Conservation (phyloP, 1,140 invertebrate species). For the Drosophila mayri region DNA sequence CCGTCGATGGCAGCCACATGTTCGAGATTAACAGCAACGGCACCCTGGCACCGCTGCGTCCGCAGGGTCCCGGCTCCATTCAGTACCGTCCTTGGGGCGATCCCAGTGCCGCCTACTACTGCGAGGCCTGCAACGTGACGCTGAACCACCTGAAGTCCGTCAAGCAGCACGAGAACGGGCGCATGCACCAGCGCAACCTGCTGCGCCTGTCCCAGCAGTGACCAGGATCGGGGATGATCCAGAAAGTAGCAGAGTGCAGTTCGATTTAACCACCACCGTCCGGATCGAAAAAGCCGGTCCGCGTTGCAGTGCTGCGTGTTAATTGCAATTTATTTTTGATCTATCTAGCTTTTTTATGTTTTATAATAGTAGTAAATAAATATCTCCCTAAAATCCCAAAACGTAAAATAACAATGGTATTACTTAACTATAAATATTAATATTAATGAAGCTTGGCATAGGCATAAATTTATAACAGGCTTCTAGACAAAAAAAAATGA, state of each 20-base stretch:
- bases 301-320: conserved; percentile 53
- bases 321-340: conserved; percentile 72
- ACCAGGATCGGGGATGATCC: conserved; percentile 2
- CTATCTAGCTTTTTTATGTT: conserved; percentile 55
- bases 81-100: conserved; percentile 78
- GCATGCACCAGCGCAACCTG: conserved; percentile 85
- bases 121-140: conserved; percentile 87
- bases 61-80: conserved; percentile 26
- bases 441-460: background rate
- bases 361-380: conserved; percentile 50
- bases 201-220: conserved; percentile 3
- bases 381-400: conserved; percentile 16
- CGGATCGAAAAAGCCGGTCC: background rate
- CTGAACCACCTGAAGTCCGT: conserved; percentile 87
- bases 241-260: background rate
- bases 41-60: conserved; percentile 34
- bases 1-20: conserved; percentile 38
- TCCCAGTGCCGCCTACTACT: conserved; percentile 88
- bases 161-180: conserved; percentile 87
- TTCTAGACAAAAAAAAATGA: no score
- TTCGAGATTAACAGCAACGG: conserved; percentile 50
- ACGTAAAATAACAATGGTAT: background rate
- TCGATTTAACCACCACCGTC: background rate
- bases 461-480: no score
- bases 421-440: background rate